A percentile compares a stretch with the other conserved stretches of the same genome.
phyloP scores from a whole-genome alignment of 64 coral and sea anemone species.

The Catalaphyllia jardinei region DNA sequence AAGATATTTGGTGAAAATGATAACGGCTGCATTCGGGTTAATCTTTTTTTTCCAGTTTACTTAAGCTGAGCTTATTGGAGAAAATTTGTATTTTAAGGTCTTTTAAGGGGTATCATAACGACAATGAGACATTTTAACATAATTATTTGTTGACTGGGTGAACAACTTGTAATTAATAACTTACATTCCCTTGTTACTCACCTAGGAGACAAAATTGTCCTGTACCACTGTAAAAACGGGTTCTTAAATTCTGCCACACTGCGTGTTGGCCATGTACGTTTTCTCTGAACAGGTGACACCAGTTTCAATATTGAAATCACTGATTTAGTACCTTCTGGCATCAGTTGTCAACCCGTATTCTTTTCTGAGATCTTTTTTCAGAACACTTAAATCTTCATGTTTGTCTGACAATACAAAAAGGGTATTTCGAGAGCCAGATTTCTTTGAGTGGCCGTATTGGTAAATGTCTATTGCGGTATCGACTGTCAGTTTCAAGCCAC shows the following conservation, averaged over 20 bases:
- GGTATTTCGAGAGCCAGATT: constrained; percentile 26
- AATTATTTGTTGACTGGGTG: background rate
- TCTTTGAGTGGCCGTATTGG: constrained; percentile 14
- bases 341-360: constrained; percentile 23
- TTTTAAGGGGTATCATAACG: background rate
- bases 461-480: background rate
- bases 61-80: background rate
- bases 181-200: constrained; percentile 6
- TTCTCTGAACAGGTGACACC: constrained; percentile 8
- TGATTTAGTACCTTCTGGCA: constrained; percentile 24
- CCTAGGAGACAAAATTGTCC: constrained; percentile 19
- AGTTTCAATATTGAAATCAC: constrained; percentile 40
- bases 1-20: background rate
- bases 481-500: background rate
- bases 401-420: background rate
- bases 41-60: background rate
- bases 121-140: constrained; percentile 1
- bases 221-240: constrained; percentile 25
- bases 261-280: constrained; percentile 9
- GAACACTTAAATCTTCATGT: background rate
- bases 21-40: background rate
- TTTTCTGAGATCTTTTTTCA: constrained; percentile 30
- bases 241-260: constrained; percentile 25
- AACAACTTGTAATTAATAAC: background rate
- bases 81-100: constrained; percentile 3